These are phyloP conservation scores for Steinernema feltiae DNA, from an alignment of 1,140 invertebrate genomes.

Conservation along the genomic window DNA sequence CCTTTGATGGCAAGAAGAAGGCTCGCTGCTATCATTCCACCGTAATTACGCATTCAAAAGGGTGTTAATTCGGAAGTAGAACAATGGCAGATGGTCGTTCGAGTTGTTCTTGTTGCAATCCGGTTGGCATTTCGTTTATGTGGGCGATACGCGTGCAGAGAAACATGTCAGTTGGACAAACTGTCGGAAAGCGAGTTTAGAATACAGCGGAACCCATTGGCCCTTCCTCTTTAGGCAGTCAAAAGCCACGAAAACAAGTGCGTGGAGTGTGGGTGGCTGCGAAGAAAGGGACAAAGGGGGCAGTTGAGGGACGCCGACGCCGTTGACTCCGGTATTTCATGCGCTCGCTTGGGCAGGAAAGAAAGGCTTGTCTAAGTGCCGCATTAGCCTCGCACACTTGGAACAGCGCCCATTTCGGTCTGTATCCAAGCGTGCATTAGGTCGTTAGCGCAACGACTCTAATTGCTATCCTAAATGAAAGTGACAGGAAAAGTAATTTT, in stretches of 20 bases:
- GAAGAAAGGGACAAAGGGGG: neutral
- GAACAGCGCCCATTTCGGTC: neutral
- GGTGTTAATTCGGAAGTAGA: neutral
- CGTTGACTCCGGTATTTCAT: constrained; percentile 2
- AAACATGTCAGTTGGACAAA: too few relatives aligned
- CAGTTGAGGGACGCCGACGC: neutral
- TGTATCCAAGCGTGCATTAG: constrained; percentile 12
- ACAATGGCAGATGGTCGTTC: neutral
- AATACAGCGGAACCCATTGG: neutral
- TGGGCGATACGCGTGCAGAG: too few relatives aligned
- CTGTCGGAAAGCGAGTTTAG: neutral
- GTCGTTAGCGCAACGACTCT: constrained; percentile 5
- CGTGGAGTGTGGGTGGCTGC: neutral
- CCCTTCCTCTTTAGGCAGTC: neutral
- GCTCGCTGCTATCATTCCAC: neutral
- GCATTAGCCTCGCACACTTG: constrained; percentile 14
- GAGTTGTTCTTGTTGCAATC: too few relatives aligned
- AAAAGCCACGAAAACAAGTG: constrained; percentile 11
- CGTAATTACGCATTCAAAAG: neutral
- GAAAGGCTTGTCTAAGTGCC: constrained; percentile 4
- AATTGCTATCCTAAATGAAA: constrained; percentile 2
- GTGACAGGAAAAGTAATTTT: constrained; percentile 14
- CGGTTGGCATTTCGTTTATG: too few relatives aligned
- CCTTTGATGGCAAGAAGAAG: neutral
- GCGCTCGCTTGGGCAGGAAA: neutral